A percentile compares a stretch with the other conserved stretches of the same genome.
Evolutionary conservation across 2,113 vertebrate species (phyloP).

Genomic region (Panthera uncia): DNA sequence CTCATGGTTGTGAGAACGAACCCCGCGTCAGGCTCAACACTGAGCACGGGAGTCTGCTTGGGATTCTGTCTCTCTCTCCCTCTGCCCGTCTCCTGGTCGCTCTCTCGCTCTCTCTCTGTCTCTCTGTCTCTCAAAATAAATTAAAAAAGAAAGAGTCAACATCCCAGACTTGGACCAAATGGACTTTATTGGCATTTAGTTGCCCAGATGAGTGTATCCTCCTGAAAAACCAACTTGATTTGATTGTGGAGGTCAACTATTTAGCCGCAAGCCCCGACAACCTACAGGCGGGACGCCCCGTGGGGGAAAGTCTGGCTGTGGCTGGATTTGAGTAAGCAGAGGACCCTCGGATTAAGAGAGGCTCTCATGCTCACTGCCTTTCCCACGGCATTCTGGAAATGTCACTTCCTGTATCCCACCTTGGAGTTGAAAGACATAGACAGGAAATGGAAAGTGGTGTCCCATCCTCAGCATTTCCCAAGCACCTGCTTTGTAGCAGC

Average conservation of each 20-base stretch:
- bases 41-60: too few species aligned
- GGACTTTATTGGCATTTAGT: slow-evolving; percentile 79
- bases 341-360: not conserved
- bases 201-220: slow-evolving; percentile 79
- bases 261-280: slow-evolving; percentile 75
- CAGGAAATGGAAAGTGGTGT: not conserved
- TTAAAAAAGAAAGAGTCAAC: slow-evolving; percentile 75
- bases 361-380: not conserved
- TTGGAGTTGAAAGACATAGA: not conserved
- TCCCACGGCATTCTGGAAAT: not conserved
- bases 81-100: too few species aligned
- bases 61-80: too few species aligned
- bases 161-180: slow-evolving; percentile 79
- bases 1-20: too few species aligned
- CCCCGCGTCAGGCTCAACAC: too few species aligned
- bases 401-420: not conserved
- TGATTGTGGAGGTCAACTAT: slow-evolving; percentile 76
- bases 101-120: too few species aligned
- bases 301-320: not conserved
- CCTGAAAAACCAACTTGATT: slow-evolving; percentile 78
- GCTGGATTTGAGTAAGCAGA: not conserved
- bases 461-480: not conserved
- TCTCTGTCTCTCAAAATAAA: too few species aligned
- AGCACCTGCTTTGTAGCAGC: not conserved
- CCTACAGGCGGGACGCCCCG: not conserved